phyloP scores from a whole-genome alignment of 2,797 vertebrate genomes.

The Cottoperca gobio region DNA sequence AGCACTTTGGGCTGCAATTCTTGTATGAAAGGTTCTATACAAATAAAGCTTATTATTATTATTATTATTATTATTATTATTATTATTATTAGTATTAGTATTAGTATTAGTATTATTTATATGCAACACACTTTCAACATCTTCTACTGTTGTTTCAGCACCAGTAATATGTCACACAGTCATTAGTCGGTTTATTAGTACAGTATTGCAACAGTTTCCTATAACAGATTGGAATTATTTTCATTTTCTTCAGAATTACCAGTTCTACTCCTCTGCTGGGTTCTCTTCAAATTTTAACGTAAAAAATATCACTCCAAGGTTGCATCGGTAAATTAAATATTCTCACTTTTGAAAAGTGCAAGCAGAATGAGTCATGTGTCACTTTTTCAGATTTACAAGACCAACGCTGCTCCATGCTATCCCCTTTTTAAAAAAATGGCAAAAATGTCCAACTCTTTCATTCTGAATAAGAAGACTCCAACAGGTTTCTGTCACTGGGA shows the following conservation, averaged over 20 bases:
- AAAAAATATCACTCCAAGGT: conserved; percentile 38
- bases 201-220: background rate
- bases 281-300: conserved; percentile 36
- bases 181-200: background rate
- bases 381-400: conserved; percentile 59
- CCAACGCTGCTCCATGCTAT: conserved; percentile 29
- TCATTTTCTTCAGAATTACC: conserved; percentile 31
- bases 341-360: conserved; percentile 47
- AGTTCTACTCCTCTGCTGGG: background rate
- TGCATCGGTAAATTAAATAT: conserved; percentile 36
- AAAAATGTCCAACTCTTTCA: conserved; percentile 62
- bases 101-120: too few relatives aligned
- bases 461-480: conserved; percentile 71
- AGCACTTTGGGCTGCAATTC: too few relatives aligned
- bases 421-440: conserved; percentile 29
- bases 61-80: too few relatives aligned
- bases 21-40: too few relatives aligned
- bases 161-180: background rate
- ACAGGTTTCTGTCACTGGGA: conserved; percentile 76
- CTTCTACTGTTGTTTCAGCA: background rate
- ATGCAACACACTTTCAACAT: too few relatives aligned
- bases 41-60: too few relatives aligned
- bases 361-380: conserved; percentile 50
- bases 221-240: conserved; percentile 14
- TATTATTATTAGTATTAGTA: too few relatives aligned